A percentile compares a stretch with the other conserved stretches of the same genome.
Conservation (phyloP, 1,140 invertebrate genomes). For the Heliconius nattereri region DNA sequence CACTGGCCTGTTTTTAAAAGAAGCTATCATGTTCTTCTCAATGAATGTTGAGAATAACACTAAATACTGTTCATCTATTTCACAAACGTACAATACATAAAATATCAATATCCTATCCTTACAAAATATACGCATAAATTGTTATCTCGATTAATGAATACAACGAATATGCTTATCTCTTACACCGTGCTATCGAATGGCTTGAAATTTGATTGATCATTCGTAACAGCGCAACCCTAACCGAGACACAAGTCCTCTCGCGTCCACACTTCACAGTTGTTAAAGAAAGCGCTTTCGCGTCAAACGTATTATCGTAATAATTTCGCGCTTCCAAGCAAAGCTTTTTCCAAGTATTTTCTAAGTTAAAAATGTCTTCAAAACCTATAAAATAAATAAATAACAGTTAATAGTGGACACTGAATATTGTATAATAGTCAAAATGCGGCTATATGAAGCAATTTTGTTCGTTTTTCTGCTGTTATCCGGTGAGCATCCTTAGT, state of each 20-base stretch:
- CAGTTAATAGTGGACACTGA: constrained; percentile 42
- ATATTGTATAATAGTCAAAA: constrained; percentile 56
- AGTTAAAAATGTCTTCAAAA: constrained; percentile 58
- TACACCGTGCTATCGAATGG: too few relatives aligned
- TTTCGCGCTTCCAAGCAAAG: constrained; percentile 45
- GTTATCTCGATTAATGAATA: too few relatives aligned
- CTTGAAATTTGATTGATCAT: background rate
- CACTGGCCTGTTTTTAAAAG: too few relatives aligned
- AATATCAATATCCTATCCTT: too few relatives aligned
- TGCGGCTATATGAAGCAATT: constrained; percentile 58
- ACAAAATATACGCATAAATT: too few relatives aligned
- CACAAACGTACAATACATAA: too few relatives aligned
- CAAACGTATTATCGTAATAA: constrained; percentile 41
- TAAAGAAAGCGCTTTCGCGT: constrained; percentile 42
- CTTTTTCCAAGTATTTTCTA: constrained; percentile 47
- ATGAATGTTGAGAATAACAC: too few relatives aligned
- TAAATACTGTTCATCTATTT: too few relatives aligned
- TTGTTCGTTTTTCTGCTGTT: constrained; percentile 63
- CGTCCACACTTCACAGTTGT: constrained; percentile 37
- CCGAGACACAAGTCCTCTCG: constrained; percentile 11
- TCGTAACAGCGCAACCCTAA: constrained; percentile 6
- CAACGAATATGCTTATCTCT: too few relatives aligned
- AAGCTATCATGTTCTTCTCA: too few relatives aligned
- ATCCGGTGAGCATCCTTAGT: constrained; percentile 71
- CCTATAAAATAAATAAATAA: constrained; percentile 27